Conservation (phyloP, 1,140 invertebrate species). For the Schlechtendalia chinensis region DNA sequence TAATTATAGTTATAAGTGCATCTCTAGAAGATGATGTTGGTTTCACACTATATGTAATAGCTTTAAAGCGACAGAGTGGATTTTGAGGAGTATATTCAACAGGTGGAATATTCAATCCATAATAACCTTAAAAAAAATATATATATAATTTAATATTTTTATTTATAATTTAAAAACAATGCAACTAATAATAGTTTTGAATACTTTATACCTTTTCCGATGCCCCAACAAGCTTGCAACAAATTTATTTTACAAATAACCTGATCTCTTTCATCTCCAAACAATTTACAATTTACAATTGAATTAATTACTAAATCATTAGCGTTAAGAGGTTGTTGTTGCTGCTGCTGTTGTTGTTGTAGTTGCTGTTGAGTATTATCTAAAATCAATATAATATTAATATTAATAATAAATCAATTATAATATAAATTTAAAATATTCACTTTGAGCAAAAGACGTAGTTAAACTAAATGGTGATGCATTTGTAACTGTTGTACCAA, state of each 20-base stretch:
- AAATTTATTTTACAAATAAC: conserved; percentile 92
- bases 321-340: conserved; percentile 57
- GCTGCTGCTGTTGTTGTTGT: conserved; percentile 51
- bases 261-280: conserved; percentile 88
- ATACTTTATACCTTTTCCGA: conserved; percentile 63
- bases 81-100: conserved; percentile 86
- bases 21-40: conserved; percentile 81
- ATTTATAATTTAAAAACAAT: too few relatives aligned
- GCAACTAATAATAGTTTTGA: not conserved
- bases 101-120: conserved; percentile 65
- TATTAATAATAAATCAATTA: not conserved
- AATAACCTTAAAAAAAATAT: conserved; percentile 69
- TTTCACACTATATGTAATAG: conserved; percentile 83
- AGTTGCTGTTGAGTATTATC: conserved; percentile 34
- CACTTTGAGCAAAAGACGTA: conserved; percentile 38
- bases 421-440: not conserved
- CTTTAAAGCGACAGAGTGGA: conserved; percentile 88
- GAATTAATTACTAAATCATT: conserved; percentile 70
- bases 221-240: conserved; percentile 89
- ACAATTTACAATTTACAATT: conserved; percentile 80
- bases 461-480: conserved; percentile 48
- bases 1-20: conserved; percentile 78
- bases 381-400: not conserved
- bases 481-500: conserved; percentile 31
- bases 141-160: too few relatives aligned